Evolutionary conservation across 2,113 vertebrate species (phyloP), one percentile per base, ranked within the genome.

Genomic region (Gavialis gangeticus): DNA sequence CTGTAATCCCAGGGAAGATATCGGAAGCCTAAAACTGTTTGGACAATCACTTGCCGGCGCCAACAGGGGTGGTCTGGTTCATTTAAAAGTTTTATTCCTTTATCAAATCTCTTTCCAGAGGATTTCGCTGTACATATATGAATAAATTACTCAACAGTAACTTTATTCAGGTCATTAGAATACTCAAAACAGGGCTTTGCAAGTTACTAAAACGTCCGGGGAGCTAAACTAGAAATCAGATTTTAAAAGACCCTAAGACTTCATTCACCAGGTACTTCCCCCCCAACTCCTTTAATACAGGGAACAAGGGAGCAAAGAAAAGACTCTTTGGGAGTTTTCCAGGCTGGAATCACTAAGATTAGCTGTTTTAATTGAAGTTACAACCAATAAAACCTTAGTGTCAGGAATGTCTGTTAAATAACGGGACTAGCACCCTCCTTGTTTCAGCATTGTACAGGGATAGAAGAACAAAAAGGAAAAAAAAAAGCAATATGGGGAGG

Each of bases 131-230:
- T 83, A 92, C 84, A 85, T 24, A 76, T 10, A 57, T 10, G 30
- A 97, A 97, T 94, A 94, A 96, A 95, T 96, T 95, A 96, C 94
- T 93, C 91, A 79, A 91, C 88, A 88, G 95, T 57, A 89, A 93
- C 91, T 96, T 96, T 92, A 95, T 96, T 96, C 91, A 34, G 88
- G 30, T 95, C 92, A 75, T 89, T 91, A 85, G 63, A 89, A 94
- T 30, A 82, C 91, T 88, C 84, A 37, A 90, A 94, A 69, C 0
- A 73, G 66, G 91, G 88, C 78, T 94, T 91, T 37, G 80, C 93
- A 55, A 95, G 90, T 59, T 93, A 90, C 93, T 95, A 95, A 97
- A 95, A 90, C 88, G 91, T 93, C 89, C 92, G 87, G 89, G 90
- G 96, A 89, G 67, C 94, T 95, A 94, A 93, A 77, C 96, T 92